Evolutionary conservation across 2,888 invertebrate species (phyloP).

Genomic region (Lithodes maja): DNA sequence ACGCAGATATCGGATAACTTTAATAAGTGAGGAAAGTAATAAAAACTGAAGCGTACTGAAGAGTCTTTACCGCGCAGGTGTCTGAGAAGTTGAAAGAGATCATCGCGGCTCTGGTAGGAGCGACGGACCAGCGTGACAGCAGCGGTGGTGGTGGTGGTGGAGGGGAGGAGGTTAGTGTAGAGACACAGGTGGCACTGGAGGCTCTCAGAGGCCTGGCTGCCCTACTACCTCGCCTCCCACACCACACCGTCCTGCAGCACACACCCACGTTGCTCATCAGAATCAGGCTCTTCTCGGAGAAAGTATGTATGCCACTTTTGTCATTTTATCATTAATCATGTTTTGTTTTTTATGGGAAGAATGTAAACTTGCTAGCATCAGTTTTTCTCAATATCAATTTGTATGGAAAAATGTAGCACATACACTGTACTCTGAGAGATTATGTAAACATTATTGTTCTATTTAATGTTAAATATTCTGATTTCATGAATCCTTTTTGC

Average conservation of each 20-base stretch:
- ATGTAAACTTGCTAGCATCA: no score
- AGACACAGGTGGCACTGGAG: constrained; percentile 65
- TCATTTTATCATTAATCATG: no score
- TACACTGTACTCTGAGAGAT: no score
- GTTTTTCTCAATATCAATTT: no score
- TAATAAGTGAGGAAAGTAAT: no score
- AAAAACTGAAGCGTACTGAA: no score
- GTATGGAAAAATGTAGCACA: no score
- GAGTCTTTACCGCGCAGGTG: constrained; percentile 34
- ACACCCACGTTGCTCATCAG: constrained; percentile 67
- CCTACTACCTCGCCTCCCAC: constrained; percentile 65
- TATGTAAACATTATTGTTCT: no score
- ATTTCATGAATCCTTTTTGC: no score
- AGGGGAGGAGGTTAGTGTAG: constrained; percentile 44
- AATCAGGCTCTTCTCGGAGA: constrained; percentile 67
- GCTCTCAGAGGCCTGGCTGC: constrained; percentile 67
- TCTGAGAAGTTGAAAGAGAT: constrained; percentile 66
- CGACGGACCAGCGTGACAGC: constrained; percentile 68
- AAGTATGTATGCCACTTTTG: constrained; percentile 33
- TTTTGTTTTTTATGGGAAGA: no score
- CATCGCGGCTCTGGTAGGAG: constrained; percentile 68
- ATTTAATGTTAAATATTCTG: no score
- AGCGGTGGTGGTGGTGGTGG: constrained; percentile 49
- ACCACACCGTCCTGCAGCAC: constrained; percentile 65
- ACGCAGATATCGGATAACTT: background rate